Evolutionary conservation across 2,888 invertebrate species (phyloP).

Genomic region (Toxonevra muliebris): DNA sequence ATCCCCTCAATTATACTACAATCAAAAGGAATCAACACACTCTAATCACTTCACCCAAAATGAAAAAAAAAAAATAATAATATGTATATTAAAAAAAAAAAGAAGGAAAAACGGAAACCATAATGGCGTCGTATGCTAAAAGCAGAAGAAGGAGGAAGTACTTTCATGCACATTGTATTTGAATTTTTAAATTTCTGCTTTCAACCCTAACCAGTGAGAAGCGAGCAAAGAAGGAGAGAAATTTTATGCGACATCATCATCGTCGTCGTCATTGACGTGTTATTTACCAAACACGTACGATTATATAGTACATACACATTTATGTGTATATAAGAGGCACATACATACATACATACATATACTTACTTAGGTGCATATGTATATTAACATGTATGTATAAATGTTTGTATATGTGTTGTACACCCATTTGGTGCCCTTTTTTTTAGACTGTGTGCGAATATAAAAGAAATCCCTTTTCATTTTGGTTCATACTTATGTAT

Average conservation of each 20-base stretch:
- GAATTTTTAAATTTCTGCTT: conserved; percentile 3
- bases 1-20: conserved; percentile 35
- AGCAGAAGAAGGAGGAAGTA: no score
- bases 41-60: conserved; percentile 35
- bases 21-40: conserved; percentile 42
- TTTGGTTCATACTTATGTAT: no score
- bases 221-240: not conserved
- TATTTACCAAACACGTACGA: conserved; percentile 62
- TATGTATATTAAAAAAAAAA: no score
- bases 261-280: conserved; percentile 51
- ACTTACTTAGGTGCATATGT: conserved; percentile 10
- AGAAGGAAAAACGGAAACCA: conserved; percentile 29
- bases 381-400: conserved; percentile 14
- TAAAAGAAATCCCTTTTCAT: not conserved
- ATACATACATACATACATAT: conserved; percentile 11
- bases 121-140: conserved; percentile 37
- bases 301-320: conserved; percentile 46
- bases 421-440: no score
- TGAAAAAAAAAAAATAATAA: no score
- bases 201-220: not conserved
- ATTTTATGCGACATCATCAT: not conserved
- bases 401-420: conserved; percentile 1
- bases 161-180: not conserved
- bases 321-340: conserved; percentile 8
- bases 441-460: not conserved